Evolutionary conservation across 2,888 invertebrate genomes (phyloP).

Genomic region (Antheraea assamensis): DNA sequence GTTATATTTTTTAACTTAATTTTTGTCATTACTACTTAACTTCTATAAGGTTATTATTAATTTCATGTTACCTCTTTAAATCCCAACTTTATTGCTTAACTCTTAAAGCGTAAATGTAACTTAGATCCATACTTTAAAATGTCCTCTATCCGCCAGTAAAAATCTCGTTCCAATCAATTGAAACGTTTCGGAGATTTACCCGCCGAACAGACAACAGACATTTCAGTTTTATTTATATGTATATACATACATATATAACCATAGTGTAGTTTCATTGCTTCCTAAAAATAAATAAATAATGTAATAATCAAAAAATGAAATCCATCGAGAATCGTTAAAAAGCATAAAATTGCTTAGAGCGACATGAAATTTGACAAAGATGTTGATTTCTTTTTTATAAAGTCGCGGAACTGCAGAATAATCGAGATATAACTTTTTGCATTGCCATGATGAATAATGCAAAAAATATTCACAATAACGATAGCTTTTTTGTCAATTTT

Average conservation of each 20-base stretch:
- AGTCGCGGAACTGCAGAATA: neutral
- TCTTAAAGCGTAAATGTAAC: too few relatives aligned
- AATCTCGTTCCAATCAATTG: too few relatives aligned
- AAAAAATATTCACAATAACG: slow-evolving; percentile 9
- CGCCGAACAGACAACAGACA: too few relatives aligned
- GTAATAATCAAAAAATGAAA: neutral
- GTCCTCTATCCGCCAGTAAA: too few relatives aligned
- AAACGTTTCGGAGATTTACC: too few relatives aligned
- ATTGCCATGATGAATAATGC: neutral
- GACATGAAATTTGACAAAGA: slow-evolving; percentile 1
- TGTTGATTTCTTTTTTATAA: neutral
- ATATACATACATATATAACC: neutral
- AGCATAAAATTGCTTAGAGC: slow-evolving; percentile 1
- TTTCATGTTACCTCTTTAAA: too few relatives aligned
- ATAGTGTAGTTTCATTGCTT: neutral
- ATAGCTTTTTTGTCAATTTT: neutral
- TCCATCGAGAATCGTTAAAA: slow-evolving; percentile 3
- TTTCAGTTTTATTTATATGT: too few relatives aligned
- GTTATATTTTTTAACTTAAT: too few relatives aligned
- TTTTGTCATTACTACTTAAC: too few relatives aligned
- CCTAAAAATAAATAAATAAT: neutral
- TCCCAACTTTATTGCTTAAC: too few relatives aligned
- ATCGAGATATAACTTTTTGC: slow-evolving; percentile 5
- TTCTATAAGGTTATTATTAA: too few relatives aligned
- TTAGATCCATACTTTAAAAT: too few relatives aligned